Base-by-base conservation (phyloP, 2,797 vertebrate species). In the Hylomyscus alleni region DNA sequence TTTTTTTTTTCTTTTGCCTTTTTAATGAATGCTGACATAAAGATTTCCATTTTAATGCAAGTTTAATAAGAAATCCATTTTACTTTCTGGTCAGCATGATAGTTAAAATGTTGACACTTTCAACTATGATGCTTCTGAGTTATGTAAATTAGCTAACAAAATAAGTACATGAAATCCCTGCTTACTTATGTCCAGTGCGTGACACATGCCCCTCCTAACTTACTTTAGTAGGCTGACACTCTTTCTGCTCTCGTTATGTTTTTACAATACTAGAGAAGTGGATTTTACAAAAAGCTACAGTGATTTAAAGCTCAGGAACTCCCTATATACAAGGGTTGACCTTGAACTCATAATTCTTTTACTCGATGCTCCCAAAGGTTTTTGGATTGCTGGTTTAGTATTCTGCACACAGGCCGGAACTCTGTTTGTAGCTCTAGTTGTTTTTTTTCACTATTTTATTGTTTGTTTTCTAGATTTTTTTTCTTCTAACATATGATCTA, bases 21-120 rank as follows among this genome's bases (percentile, higher is more conserved):
- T 97, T 96, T 96, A 97, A 94, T 94, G 93, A 94, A 96, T 86
- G 29, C 77, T 80, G 24, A 60, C 56, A 95, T 44, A 58, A 89
- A 93, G 60, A 94, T 97, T 96, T 90, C 77, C 95, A 96, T 83
- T 94, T 90, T 92, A 89, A 96, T 92, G 65, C 12, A 90, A 91
- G 76, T 93, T 97, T 96, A 90, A 96, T 65, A 90, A 93, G 62
- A 47, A 94, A 73, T 83, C 37, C 20, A 89, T 86, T 96, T 85
- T 97, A 88, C 80, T 89, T 90, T 85, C 73, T 58, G 52, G 73
- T 84, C 67, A 85, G 37, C 58, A 85, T 94, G 77, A 88, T 31
- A 91, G 47, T 44, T 78, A 60, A 96, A 88, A 83, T 86, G 81
- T 90, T 81, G 60, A 62, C 78, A 67, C 15, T 93, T 95, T 52